phyloP scores from a whole-genome alignment of 2,888 invertebrate genomes.

The Globia sparganii region DNA sequence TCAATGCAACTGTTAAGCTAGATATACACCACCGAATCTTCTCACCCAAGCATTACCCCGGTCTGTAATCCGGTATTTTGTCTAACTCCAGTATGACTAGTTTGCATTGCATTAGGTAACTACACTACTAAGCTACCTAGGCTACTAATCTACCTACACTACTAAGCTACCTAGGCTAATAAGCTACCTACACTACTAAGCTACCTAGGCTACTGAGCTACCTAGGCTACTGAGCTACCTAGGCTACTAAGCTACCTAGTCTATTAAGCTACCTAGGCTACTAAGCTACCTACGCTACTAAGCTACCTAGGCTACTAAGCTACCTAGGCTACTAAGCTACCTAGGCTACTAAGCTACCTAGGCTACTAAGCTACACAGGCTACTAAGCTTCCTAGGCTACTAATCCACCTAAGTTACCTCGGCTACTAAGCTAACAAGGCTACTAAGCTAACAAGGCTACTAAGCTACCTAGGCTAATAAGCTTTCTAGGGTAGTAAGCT shows the following conservation, averaged over 20 bases:
- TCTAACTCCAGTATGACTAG: neutral
- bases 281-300: neutral
- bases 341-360: too few species aligned
- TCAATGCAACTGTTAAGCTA: conserved; percentile 37
- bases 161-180: too few species aligned
- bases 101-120: neutral
- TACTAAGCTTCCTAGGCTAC: too few species aligned
- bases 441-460: neutral
- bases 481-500: neutral
- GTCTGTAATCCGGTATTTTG: neutral
- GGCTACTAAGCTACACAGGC: neutral
- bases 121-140: neutral
- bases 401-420: too few species aligned
- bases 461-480: too few species aligned
- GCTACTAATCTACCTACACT: neutral
- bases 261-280: neutral
- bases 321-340: neutral
- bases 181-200: too few species aligned
- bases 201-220: too few species aligned
- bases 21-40: conserved; percentile 10
- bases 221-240: neutral
- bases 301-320: neutral
- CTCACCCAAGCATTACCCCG: neutral
- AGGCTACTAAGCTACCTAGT: neutral
- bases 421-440: neutral